Evolutionary conservation across 2,888 invertebrate genomes (phyloP).

Genomic region (Liodrosophila aerea): DNA sequence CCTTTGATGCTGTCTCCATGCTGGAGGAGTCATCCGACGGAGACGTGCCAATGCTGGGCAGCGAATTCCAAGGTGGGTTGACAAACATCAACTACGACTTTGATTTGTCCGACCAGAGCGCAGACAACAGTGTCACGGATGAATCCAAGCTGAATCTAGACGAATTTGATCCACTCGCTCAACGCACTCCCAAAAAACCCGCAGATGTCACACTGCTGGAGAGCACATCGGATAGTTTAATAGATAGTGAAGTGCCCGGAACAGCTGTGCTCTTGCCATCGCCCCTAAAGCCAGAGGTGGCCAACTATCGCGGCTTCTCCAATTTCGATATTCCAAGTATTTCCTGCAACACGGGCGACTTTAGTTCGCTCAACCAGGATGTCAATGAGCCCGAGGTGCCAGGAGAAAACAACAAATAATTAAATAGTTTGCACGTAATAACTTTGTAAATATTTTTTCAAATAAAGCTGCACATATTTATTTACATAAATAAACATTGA

Average conservation of each 20-base stretch:
- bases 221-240: conserved; percentile 67
- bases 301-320: conserved; percentile 86
- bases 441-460: conserved; percentile 46
- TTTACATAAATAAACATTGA: conserved; percentile 37
- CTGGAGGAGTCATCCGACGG: conserved; percentile 83
- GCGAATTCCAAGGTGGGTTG: conserved; percentile 85
- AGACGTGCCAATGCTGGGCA: conserved; percentile 83
- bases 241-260: conserved; percentile 80
- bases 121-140: conserved; percentile 88
- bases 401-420: conserved; percentile 14
- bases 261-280: conserved; percentile 84
- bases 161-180: conserved; percentile 81
- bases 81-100: conserved; percentile 90
- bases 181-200: conserved; percentile 22
- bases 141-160: conserved; percentile 79
- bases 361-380: conserved; percentile 76
- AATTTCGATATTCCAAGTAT: conserved; percentile 86
- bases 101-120: conserved; percentile 89
- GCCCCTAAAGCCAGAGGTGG: conserved; percentile 84
- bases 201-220: conserved; percentile 33
- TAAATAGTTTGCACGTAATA: conserved; percentile 16
- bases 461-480: conserved; percentile 47
- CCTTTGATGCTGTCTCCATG: conserved; percentile 85
- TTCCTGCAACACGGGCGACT: conserved; percentile 86
- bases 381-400: conserved; percentile 27